Percentiles rank a stretch among this genome's conserved stretches.
Conservation (phyloP, 2,113 vertebrate species). For the Panthera leo region DNA sequence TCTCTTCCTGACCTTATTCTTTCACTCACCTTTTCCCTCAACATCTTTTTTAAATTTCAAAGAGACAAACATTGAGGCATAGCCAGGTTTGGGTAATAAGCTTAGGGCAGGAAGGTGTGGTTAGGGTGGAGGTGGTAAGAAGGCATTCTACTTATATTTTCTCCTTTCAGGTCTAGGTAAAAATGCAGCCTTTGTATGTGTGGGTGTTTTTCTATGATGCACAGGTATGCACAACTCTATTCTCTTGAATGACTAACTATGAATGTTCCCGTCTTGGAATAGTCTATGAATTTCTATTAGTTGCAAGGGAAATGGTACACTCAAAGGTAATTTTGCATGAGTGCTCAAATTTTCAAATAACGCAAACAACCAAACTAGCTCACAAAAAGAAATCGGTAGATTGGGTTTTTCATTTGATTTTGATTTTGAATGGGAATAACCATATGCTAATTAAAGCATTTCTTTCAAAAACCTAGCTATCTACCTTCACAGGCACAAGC, state of each 20-base stretch:
- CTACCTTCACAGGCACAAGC: neutral
- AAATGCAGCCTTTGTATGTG: constrained; percentile 59
- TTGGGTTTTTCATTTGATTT: neutral
- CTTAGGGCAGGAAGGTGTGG: constrained; percentile 73
- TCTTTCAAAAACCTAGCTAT: constrained; percentile 16
- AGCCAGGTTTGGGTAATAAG: constrained; percentile 59
- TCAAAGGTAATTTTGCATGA: constrained; percentile 9
- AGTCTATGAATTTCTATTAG: constrained; percentile 51
- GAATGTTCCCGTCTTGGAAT: constrained; percentile 57
- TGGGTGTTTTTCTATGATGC: constrained; percentile 66
- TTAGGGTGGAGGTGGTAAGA: constrained; percentile 67
- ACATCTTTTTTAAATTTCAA: constrained; percentile 63
- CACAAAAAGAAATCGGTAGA: neutral
- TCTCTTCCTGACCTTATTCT: constrained; percentile 43
- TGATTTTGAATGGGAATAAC: constrained; percentile 17
- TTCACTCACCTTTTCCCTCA: constrained; percentile 53
- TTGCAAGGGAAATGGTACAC: constrained; percentile 32
- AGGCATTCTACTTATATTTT: constrained; percentile 60
- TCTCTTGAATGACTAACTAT: constrained; percentile 70
- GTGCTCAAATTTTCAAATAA: constrained; percentile 40
- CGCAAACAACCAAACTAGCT: neutral
- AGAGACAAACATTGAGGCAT: constrained; percentile 14
- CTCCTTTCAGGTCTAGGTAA: constrained; percentile 59
- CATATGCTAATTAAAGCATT: neutral
- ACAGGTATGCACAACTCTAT: constrained; percentile 48